Percentiles rank a stretch among this genome's conserved stretches.
phyloP scores from a whole-genome alignment of 2,797 vertebrate species.

The Myotis myotis region DNA sequence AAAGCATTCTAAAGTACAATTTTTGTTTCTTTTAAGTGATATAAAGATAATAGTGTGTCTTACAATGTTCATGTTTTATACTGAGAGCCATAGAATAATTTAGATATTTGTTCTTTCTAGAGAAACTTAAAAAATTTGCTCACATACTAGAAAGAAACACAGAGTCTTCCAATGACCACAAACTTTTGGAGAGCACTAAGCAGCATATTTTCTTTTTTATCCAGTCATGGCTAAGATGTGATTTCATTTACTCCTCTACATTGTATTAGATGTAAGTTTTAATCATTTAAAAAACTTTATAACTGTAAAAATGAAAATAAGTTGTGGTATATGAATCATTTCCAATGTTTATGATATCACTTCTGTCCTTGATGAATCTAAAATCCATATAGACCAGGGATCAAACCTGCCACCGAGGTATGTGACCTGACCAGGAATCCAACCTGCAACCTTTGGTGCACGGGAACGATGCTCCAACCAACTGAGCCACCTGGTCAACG shows the following conservation, averaged over 20 bases:
- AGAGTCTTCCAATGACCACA: background rate
- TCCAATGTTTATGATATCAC: background rate
- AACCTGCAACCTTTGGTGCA: background rate
- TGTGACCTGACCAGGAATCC: background rate
- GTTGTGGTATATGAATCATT: background rate
- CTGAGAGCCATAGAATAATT: background rate
- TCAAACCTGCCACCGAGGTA: background rate
- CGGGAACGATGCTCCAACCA: background rate
- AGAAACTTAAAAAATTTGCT: background rate
- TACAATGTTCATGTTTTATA: slow-evolving; percentile 7
- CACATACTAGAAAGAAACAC: background rate
- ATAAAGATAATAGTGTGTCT: background rate
- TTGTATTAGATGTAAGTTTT: background rate
- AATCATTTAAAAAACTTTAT: background rate
- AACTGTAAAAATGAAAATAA: background rate
- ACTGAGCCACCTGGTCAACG: background rate
- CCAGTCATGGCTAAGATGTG: background rate
- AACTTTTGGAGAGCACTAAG: background rate
- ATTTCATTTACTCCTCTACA: background rate
- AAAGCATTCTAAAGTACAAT: background rate
- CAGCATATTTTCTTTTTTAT: background rate
- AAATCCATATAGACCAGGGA: background rate
- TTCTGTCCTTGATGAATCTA: background rate
- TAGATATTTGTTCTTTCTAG: background rate
- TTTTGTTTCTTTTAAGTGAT: slow-evolving; percentile 33